phyloP scores from a whole-genome alignment of 2,797 vertebrate species.

The Passerculus sandwichensis region DNA sequence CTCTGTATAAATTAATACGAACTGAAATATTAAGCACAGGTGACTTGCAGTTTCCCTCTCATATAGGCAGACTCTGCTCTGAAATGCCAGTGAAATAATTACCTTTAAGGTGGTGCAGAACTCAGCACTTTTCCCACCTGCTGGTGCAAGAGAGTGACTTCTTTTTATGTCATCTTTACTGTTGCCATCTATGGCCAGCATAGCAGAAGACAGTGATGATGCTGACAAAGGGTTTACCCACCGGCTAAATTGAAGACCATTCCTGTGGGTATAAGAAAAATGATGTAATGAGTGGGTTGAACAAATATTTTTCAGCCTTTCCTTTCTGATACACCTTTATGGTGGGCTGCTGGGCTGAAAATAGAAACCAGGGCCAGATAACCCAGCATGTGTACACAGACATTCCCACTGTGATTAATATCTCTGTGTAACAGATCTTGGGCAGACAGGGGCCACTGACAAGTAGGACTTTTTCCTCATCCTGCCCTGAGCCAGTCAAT shows the following conservation, averaged over 20 bases:
- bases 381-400: background rate
- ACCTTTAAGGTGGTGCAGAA: background rate
- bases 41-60: slow-evolving; percentile 26
- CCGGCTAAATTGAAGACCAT: background rate
- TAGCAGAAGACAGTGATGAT: background rate
- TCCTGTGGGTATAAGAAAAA: background rate
- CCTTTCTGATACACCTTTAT: background rate
- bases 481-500: background rate
- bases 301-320: background rate
- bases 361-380: background rate
- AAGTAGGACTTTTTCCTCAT: background rate
- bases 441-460: background rate
- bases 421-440: background rate
- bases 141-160: background rate
- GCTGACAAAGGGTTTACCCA: background rate
- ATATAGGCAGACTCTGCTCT: background rate
- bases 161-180: background rate
- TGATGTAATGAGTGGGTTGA: background rate
- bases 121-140: background rate
- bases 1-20: slow-evolving; percentile 11
- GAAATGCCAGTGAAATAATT: slow-evolving; percentile 29
- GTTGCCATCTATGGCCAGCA: background rate
- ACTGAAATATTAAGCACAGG: slow-evolving; percentile 41
- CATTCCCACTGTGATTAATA: background rate
- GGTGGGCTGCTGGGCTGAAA: background rate